Base-by-base conservation (phyloP, 1,140 invertebrate species). In the Drosophila lowei region DNA sequence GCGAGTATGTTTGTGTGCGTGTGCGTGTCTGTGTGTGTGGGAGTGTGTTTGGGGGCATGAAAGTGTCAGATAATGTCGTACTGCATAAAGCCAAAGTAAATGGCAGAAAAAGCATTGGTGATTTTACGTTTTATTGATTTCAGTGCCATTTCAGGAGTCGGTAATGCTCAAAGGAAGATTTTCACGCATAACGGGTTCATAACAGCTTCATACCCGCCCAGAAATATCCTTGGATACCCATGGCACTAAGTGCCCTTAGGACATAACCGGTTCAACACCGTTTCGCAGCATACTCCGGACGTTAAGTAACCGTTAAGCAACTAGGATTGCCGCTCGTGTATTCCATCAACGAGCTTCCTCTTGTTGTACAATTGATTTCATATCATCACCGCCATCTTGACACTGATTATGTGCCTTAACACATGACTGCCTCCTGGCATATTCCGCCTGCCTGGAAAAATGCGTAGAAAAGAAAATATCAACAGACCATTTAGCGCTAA, bases 401-500 rank as follows among this genome's bases (percentile, higher is more conserved):
- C 79, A 84, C 62, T 72, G 80, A 67, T 76, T 79, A 79, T 85
- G 68, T 64, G 72, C 72, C 77, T 86, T 80, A 80, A 80, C 81
- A 81, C 81, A 80, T 63, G 72, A 73, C 54, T 80, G 81, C 60
- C 67, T 38, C 58, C 50, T 46, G 56, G 53, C 41, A 73, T 50
- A 79, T 58, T 74, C 54, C 3, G 15, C 30, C 7, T 30, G 23
- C 16, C 13, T 38, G 28, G 34, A 30, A n/a, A 25, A 53, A 63
- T 65, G 38, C 46, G 11, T 59, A 48, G 58, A 78, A 78, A 52
- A 30, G 46, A 77, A 56, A 71, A 62, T 78, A 74, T 81, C 61
- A 86, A 65, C 81, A 77, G 42, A 67, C 64, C 81, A 77, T 85
- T 85, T 86, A 86, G 77, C 81, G 55, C 67, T 85, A 81, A 81